Percentiles rank a stretch among this genome's conserved stretches.
These are phyloP conservation scores for Mechanitis messenoides DNA, from an alignment of 2,888 invertebrate species.

Conservation along the genomic window DNA sequence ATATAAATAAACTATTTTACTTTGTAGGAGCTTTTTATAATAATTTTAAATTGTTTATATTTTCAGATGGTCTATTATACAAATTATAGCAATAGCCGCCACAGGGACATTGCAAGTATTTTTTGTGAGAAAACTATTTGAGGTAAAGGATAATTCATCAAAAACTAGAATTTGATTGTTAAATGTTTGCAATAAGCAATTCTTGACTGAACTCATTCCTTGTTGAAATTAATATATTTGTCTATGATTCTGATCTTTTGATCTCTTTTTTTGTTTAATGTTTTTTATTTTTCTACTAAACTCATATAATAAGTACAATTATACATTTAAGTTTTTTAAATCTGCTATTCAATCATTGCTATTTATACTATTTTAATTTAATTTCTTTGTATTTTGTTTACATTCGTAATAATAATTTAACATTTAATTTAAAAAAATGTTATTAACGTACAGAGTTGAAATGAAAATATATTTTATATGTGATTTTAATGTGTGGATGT, in stretches of 20 bases:
- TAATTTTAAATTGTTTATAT: constrained; percentile 13
- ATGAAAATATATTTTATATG: constrained; percentile 13
- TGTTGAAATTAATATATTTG: constrained; percentile 18
- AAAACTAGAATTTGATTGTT: constrained; percentile 72
- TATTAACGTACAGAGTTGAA: constrained; percentile 8
- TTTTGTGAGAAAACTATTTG: constrained; percentile 93
- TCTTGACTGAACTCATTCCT: constrained; percentile 34
- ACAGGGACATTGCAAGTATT: constrained; percentile 89
- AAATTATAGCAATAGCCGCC: constrained; percentile 87
- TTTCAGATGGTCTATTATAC: constrained; percentile 87
- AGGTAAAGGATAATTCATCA: constrained; percentile 81
- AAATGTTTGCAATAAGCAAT: not conserved
- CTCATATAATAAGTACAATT: not conserved
- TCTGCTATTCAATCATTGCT: not conserved
- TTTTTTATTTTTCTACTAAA: not conserved
- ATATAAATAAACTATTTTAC: too few species aligned
- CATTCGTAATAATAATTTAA: not conserved
- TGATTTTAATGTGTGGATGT: constrained; percentile 1
- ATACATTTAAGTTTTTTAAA: not conserved
- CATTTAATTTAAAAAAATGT: constrained; percentile 11
- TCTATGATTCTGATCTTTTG: constrained; percentile 30
- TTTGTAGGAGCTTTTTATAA: not conserved
- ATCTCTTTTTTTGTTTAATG: constrained; percentile 6
- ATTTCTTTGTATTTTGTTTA: constrained; percentile 3
- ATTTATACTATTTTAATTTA: not conserved